Base-by-base conservation (phyloP, 2,888 invertebrate species). In the Pristionchus arcanus region DNA sequence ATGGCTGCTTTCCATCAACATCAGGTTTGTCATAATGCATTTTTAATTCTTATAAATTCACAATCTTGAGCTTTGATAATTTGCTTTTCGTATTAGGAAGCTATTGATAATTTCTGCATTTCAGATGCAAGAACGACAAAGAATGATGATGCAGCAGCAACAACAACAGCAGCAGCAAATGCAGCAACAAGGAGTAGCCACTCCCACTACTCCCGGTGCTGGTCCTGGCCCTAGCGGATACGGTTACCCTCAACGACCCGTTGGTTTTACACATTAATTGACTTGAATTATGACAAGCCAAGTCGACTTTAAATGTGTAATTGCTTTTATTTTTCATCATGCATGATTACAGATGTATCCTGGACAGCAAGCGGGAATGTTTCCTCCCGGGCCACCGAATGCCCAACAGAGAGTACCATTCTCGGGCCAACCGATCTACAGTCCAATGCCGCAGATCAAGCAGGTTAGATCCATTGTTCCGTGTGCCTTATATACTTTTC, bases 1-100 rank as follows among this genome's bases (percentile, higher is more conserved):
- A 88, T 88, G 74, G 87, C 87, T 87, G 63, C 37, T 34, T 87
- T 63, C 34, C 87, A 77, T 77, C 55, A 88, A 28, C 87, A 87
- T 19, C 87, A 87, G 87, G 87, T 87, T 9, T 19, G 25, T 16
- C 4, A 49, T 9, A 49, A 49, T 13, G 42, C 59, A 5, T 59
- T 59, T 19, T 4, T 59, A 59, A n/a, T n/a, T n/a, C n/a, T 49
- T 49, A 49, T 42, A 42, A 42, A 42, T 42, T 42, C 42, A 42
- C 42, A 42, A 42, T 42, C 42, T 42, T 5, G 42, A 3, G 42
- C n/a, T n/a, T n/a, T 42, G 42, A 42, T 5, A 42, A 49, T 49
- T 49, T 13, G 42, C 42, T 49, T 49, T 49, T 11, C 42, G 42
- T 49, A 49, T 25, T 59, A 21, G 21, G 25, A 19, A 53, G 53